Percentiles rank a stretch among this genome's conserved stretches.
These are phyloP conservation scores for Albula goreensis DNA, from an alignment of 2,113 vertebrate species.

Conservation along the genomic window DNA sequence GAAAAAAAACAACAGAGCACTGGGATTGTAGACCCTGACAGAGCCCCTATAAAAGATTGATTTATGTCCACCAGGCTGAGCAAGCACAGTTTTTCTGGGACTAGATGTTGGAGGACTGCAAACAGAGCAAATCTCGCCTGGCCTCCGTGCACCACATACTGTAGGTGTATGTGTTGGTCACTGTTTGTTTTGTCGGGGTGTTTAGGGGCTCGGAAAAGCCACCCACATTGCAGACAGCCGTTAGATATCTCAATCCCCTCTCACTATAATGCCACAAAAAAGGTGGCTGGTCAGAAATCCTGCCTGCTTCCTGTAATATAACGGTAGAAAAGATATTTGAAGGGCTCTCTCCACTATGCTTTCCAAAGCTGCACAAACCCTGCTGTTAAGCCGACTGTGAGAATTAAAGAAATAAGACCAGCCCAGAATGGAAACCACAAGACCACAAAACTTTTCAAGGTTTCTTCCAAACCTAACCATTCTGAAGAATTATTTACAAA, in stretches of 20 bases:
- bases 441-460: neutral
- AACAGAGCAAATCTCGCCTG: constrained; percentile 63
- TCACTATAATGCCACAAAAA: constrained; percentile 32
- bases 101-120: constrained; percentile 51
- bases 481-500: constrained; percentile 4
- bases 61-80: constrained; percentile 66
- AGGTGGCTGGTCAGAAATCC: constrained; percentile 41
- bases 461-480: neutral
- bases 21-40: constrained; percentile 53
- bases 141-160: constrained; percentile 53
- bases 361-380: constrained; percentile 37
- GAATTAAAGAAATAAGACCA: constrained; percentile 41
- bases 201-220: constrained; percentile 62
- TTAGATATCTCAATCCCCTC: constrained; percentile 52
- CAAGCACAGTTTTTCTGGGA: constrained; percentile 45
- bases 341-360: constrained; percentile 16
- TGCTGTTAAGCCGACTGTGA: constrained; percentile 33
- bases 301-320: constrained; percentile 34
- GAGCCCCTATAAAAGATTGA: constrained; percentile 68
- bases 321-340: neutral
- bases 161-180: constrained; percentile 56
- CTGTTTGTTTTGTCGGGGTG: constrained; percentile 69
- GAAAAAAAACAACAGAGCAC: constrained; percentile 50
- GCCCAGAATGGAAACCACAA: neutral
- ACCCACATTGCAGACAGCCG: constrained; percentile 69